Conservation (phyloP, 2,797 vertebrate genomes). For the Cephalopachus bancanus region DNA sequence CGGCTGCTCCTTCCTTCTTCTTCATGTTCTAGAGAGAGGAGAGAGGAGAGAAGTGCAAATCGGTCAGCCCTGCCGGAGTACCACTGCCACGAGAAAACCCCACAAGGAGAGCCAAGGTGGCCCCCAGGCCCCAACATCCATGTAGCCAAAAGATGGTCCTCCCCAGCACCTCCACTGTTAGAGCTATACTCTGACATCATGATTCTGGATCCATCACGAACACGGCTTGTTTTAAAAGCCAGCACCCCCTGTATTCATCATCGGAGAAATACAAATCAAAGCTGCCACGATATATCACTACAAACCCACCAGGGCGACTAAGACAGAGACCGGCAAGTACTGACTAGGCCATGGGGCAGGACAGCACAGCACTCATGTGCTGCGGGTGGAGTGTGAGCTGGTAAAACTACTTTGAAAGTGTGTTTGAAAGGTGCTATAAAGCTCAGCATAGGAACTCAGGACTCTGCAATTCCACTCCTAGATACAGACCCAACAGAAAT, state of each 20-base stretch:
- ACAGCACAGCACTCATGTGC: too few species aligned
- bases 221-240: background rate
- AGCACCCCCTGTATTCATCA: background rate
- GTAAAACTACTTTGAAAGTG: background rate
- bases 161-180: background rate
- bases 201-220: background rate
- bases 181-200: background rate
- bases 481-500: background rate
- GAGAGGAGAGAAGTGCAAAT: background rate
- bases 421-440: background rate
- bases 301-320: background rate
- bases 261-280: background rate
- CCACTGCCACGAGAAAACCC: background rate
- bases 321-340: rapidly evolving
- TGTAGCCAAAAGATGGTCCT: background rate
- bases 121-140: background rate
- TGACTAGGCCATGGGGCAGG: background rate
- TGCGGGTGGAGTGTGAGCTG: background rate
- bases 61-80: background rate
- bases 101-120: background rate
- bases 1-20: conserved; percentile 92
- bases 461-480: background rate
- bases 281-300: background rate
- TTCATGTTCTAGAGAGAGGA: conserved; percentile 92
- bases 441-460: background rate